Evolutionary conservation across 2,113 vertebrate species (phyloP).

Genomic region (human): DNA sequence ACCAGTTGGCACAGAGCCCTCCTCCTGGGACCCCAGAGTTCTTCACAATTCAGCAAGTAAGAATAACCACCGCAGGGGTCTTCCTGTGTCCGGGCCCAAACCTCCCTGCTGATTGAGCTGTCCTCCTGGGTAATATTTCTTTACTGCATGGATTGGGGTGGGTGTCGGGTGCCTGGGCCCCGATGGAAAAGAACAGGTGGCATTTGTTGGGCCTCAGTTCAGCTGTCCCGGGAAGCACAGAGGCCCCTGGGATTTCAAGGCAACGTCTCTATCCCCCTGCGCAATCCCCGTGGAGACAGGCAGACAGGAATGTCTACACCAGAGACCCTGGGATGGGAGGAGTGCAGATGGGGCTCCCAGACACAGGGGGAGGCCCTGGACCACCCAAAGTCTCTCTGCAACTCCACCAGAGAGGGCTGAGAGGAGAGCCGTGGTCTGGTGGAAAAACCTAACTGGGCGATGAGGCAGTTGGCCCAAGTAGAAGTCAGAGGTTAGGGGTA

Average conservation of each 20-base stretch:
- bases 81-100: not conserved
- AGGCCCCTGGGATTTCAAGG: not conserved
- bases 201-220: not conserved
- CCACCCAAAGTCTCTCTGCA: not conserved
- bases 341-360: not conserved
- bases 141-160: accelerated
- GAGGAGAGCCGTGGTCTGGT: not conserved
- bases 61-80: accelerated
- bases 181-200: not conserved
- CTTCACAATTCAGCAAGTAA: no score
- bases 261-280: not conserved
- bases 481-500: conserved; percentile 39
- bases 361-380: accelerated
- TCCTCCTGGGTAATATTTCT: not conserved
- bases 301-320: accelerated
- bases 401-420: not conserved
- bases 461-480: not conserved
- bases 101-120: not conserved
- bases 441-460: not conserved
- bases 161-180: not conserved
- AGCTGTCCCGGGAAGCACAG: not conserved
- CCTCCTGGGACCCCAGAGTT: accelerated
- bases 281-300: not conserved
- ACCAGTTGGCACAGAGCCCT: not conserved
- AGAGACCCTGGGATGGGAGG: not conserved